These are phyloP conservation scores for Archocentrus centrarchus DNA, from an alignment of 2,113 vertebrate genomes.

Conservation along the genomic window DNA sequence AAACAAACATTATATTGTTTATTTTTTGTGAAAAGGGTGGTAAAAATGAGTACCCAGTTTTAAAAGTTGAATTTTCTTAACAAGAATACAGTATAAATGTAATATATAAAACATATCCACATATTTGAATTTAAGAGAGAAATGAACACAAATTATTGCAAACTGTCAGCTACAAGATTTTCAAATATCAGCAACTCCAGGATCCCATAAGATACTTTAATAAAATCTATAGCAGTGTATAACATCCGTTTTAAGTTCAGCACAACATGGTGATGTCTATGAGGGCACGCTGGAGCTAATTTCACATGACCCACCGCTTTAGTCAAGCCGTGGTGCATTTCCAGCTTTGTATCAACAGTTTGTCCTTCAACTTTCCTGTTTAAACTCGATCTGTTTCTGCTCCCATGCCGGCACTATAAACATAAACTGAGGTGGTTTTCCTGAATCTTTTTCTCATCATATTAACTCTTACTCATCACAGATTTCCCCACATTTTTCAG, in stretches of 20 bases:
- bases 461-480: background rate
- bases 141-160: background rate
- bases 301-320: background rate
- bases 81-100: accelerated
- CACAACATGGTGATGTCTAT: background rate
- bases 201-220: background rate
- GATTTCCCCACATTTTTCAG: background rate
- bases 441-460: background rate
- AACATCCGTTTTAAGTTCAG: background rate
- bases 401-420: background rate
- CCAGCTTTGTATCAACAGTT: background rate
- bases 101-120: background rate
- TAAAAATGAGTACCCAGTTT: too few relatives aligned
- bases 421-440: background rate
- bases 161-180: background rate
- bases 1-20: background rate
- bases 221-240: background rate
- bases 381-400: background rate
- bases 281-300: accelerated
- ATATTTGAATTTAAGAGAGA: background rate
- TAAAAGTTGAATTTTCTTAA: background rate
- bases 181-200: background rate
- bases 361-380: background rate
- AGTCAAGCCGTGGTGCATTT: background rate
- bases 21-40: too few relatives aligned